A percentile compares a stretch with the other conserved stretches of the same genome.
Evolutionary conservation across 2,797 vertebrate species (phyloP).

Genomic region (Agapornis canus): DNA sequence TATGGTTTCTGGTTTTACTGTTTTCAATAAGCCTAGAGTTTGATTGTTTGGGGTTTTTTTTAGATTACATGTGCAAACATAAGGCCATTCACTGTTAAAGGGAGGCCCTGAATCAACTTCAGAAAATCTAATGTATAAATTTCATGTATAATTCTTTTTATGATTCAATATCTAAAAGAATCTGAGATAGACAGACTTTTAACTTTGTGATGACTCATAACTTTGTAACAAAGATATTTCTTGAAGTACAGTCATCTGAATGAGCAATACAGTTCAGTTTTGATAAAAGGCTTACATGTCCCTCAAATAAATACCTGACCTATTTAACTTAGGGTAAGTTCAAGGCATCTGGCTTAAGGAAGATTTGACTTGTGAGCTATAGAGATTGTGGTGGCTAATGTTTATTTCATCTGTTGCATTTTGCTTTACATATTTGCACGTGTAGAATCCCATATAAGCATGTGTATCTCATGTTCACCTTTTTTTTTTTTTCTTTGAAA

Average conservation of each 20-base stretch:
- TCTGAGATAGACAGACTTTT: neutral
- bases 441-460: neutral
- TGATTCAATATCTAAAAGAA: neutral
- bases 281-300: neutral
- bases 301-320: neutral
- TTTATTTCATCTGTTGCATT: neutral
- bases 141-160: neutral
- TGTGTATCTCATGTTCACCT: neutral
- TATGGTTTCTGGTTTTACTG: neutral
- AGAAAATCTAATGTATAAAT: neutral
- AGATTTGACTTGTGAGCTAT: neutral
- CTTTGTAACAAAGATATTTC: neutral
- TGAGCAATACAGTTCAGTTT: neutral
- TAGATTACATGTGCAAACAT: neutral
- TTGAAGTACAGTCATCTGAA: neutral
- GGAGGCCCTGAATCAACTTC: neutral
- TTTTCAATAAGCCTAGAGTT: neutral
- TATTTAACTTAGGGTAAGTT: neutral
- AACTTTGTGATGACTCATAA: neutral
- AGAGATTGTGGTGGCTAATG: rapidly evolving
- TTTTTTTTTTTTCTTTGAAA: neutral
- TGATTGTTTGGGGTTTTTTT: neutral
- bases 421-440: neutral
- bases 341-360: neutral
- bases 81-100: neutral